Conservation (phyloP, 1,140 invertebrate genomes). For the Tyrophagus putrescentiae region DNA sequence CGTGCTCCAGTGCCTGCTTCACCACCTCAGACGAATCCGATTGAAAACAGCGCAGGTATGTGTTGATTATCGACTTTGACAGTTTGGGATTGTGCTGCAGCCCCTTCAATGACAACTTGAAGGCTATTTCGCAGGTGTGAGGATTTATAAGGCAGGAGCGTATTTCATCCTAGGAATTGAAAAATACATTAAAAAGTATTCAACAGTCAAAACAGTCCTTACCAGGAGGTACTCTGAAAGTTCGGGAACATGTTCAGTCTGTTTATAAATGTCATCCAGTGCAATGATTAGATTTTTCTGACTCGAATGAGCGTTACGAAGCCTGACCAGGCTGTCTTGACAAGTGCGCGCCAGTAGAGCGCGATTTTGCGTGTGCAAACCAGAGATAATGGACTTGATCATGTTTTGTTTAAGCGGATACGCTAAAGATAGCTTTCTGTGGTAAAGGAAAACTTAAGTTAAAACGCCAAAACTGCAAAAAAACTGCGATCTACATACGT, state of each 20-base stretch:
- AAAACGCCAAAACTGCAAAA: neutral
- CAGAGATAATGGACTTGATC: conserved; percentile 12
- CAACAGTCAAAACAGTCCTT: neutral
- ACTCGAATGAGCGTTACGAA: conserved; percentile 12
- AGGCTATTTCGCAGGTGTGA: conserved; percentile 46
- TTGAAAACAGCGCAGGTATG: conserved; percentile 61
- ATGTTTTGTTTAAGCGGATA: conserved; percentile 10
- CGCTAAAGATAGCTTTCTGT: neutral
- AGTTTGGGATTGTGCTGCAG: conserved; percentile 48
- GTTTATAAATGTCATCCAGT: conserved; percentile 54
- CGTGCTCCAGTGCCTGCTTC: conserved; percentile 56
- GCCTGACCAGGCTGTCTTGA: conserved; percentile 8
- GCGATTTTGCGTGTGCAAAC: conserved; percentile 11
- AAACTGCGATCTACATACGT: too few species aligned
- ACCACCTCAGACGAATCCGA: conserved; percentile 59
- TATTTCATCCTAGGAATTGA: conserved; percentile 28
- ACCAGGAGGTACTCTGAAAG: conserved; percentile 47
- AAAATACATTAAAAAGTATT: neutral
- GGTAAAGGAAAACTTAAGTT: neutral
- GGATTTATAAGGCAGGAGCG: conserved; percentile 46
- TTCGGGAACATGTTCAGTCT: conserved; percentile 48
- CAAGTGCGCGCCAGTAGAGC: neutral
- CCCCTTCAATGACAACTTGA: conserved; percentile 46
- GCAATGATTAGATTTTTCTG: conserved; percentile 45
- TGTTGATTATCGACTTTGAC: conserved; percentile 43